Base-by-base conservation (phyloP, 2,888 invertebrate species). In the Epinotia ramella region DNA sequence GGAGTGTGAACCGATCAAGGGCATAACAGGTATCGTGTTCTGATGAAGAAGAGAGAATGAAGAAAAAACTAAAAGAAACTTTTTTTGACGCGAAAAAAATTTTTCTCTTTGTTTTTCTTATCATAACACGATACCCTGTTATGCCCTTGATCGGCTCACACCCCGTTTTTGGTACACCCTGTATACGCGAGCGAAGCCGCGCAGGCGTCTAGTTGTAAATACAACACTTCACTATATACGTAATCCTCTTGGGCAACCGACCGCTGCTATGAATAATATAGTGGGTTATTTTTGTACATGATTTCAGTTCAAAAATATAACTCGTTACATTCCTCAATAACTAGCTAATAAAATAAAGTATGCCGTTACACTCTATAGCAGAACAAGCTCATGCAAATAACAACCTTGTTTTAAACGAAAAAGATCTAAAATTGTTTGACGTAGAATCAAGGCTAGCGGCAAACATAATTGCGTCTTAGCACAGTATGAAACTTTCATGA, bases 301-400 rank as follows among this genome's bases (percentile, higher is more conserved):
- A 69, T 60, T 59, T n/a, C 44, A 69, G 59, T 69, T 16, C 24
- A 60, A 69, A 44, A 40, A 5, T 40, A 66, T 56, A 28, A 24
- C 13, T 40, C 59, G 44, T 59, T 69, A 69, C 69, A 46, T 59
- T 68, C 44, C 24, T 68, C 46, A 69, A 69, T 69, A 60, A 46
- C n/a, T 7, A 5, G n/a, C 69, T 60, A 60, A 68, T 68, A 68
- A 59, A 60, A 68, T 68, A 68, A 69, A 69, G 11, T 59, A 68
- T 44, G 18, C 13, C 44, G 20, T 57, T 68, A 44, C 59, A 40
- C 20, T 40, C 20, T 40, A 6, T 66, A 28, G 46, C 13, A 13
- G 18, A 11, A 24, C 6, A 12, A 33, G 11, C 4, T 28, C 66
- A 56, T 49, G 24, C 11, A 33, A 53, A 66, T 53, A 66, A 18